Evolutionary conservation across 2,113 vertebrate species (phyloP).

Genomic region (Chaenocephalus aceratus): DNA sequence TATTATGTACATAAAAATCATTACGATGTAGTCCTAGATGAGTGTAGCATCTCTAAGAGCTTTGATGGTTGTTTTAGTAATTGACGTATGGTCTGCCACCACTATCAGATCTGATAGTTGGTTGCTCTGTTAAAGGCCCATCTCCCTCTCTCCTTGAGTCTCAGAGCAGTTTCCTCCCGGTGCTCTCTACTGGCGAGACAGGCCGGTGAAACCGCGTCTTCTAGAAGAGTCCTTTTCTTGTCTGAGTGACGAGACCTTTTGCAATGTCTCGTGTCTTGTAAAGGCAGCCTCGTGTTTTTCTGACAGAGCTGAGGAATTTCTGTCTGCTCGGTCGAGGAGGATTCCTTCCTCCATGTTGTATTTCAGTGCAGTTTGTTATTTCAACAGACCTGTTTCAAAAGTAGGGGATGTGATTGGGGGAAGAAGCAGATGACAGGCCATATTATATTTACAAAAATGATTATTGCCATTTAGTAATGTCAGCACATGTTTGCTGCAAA

Average conservation of each 20-base stretch:
- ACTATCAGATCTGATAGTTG: conserved; percentile 8
- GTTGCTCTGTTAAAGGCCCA: conserved; percentile 4
- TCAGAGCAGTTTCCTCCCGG: conserved; percentile 17
- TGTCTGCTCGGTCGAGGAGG: conserved; percentile 7
- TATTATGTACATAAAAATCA: not conserved
- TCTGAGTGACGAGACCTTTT: conserved; percentile 10
- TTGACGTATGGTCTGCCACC: not conserved
- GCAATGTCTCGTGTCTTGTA: conserved; percentile 27
- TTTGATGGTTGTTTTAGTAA: conserved; percentile 16
- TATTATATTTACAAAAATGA: not conserved
- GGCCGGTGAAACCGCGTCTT: not conserved
- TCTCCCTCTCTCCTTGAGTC: conserved; percentile 12
- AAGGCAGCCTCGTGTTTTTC: conserved; percentile 29
- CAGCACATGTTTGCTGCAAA: too few species aligned
- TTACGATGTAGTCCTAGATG: not conserved
- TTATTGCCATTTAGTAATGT: too few species aligned
- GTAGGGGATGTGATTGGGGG: not conserved
- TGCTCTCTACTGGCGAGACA: not conserved
- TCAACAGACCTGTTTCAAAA: conserved; percentile 29
- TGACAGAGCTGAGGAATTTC: conserved; percentile 61
- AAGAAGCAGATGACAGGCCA: not conserved
- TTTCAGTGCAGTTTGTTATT: conserved; percentile 53
- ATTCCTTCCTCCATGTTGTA: conserved; percentile 44
- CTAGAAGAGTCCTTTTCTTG: conserved; percentile 27
- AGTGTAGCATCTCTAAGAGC: conserved; percentile 25